Evolutionary conservation across 2,888 invertebrate species (phyloP), one percentile per base, ranked within the genome.

Genomic region (Corythucha ciliata): DNA sequence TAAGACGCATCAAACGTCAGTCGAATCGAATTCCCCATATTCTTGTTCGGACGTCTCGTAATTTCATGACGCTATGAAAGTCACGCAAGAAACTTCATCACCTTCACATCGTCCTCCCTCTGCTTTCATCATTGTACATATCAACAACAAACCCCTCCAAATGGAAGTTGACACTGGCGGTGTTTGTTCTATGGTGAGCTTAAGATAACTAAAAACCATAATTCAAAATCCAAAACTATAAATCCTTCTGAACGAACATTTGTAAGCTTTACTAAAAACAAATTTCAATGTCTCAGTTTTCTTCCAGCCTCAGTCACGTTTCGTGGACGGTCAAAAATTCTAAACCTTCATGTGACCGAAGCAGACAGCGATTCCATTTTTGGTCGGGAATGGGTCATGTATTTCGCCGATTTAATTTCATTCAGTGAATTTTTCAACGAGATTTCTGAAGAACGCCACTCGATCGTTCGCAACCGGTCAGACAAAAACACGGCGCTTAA

Each of bases 91-190:
- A n/a, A n/a, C n/a, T n/a, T n/a, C n/a, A n/a, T n/a, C n/a, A n/a
- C n/a, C n/a, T 12, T 20, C 32, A 2, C 29, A n/a, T n/a, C 4
- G 32, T 12, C 32, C 45, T 4, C 32, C 45, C 2, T 33, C 45
- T 3, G 45, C 45, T 16, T 5, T 29, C 20, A 32, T 45, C 21
- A 32, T 33, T 10, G 45, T 45, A 20, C 22, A 6, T 20, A 45
- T 45, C 2, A 45, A 45, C 21, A 14, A 36, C 7, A 45, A 45
- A n/a, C 32, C 32, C 3, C 16, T 45, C 8, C 2, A 3, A 32
- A 45, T 45, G 45, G 45, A 45, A 45, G n/a, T 45, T 3, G 45
- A 45, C 20, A 45, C 45, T n/a, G 45, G 45, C 14, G 32, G 45
- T 2, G 45, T 45, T 6, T 16, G 32, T 12, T 29, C 32, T 7